A percentile compares a stretch with the other conserved stretches of the same genome.
phyloP scores from a whole-genome alignment of 2,113 vertebrate genomes.

The Ursus arctos region DNA sequence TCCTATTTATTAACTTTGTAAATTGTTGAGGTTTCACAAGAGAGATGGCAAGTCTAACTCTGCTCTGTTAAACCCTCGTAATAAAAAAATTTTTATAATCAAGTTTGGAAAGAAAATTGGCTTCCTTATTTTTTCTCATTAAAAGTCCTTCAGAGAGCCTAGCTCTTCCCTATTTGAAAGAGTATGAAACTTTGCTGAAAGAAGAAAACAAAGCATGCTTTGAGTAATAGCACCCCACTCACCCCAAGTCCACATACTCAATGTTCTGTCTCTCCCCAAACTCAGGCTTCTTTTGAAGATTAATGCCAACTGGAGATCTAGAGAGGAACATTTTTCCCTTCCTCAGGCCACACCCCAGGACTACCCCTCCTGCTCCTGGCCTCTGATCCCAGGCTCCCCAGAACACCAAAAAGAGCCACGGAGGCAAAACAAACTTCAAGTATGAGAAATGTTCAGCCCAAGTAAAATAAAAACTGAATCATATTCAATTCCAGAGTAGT shows the following conservation, averaged over 20 bases:
- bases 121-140: slow-evolving; percentile 30
- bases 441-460: slow-evolving; percentile 42
- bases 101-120: slow-evolving; percentile 26
- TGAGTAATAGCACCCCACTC: not conserved
- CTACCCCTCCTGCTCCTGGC: not conserved
- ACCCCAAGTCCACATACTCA: not conserved
- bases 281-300: not conserved
- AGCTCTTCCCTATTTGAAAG: not conserved
- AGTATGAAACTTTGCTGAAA: not conserved
- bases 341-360: not conserved
- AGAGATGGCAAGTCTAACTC: not conserved
- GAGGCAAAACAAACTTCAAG: not conserved
- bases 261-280: not conserved
- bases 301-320: not conserved
- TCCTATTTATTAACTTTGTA: slow-evolving; percentile 73
- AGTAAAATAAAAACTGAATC: slow-evolving; percentile 66
- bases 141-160: not conserved
- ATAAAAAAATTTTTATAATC: slow-evolving; percentile 51
- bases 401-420: not conserved
- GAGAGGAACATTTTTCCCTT: not conserved
- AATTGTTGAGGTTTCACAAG: slow-evolving; percentile 26
- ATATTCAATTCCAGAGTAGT: slow-evolving; percentile 58
- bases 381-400: not conserved
- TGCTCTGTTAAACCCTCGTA: slow-evolving; percentile 46
- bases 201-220: not conserved